phyloP scores from a whole-genome alignment of 2,888 invertebrate genomes.

The Coenonympha arcania region DNA sequence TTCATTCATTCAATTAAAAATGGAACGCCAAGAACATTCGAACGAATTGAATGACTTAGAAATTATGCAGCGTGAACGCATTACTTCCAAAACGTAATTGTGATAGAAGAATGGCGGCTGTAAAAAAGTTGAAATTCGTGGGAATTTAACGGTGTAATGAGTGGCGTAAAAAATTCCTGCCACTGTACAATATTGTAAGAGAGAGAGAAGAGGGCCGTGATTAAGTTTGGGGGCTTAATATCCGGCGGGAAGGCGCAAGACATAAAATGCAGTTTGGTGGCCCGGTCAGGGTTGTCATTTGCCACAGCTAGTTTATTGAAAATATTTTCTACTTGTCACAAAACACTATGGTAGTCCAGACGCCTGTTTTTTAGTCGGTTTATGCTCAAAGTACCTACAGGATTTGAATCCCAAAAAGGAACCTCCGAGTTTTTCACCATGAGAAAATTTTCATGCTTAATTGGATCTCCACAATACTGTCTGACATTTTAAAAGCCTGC shows the following conservation, averaged over 20 bases:
- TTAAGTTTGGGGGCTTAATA: slow-evolving; percentile 65
- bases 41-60: slow-evolving; percentile 38
- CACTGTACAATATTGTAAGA: slow-evolving; percentile 57
- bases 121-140: slow-evolving; percentile 57
- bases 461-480: too few relatives aligned
- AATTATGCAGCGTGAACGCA: slow-evolving; percentile 72
- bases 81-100: slow-evolving; percentile 62
- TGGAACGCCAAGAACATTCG: slow-evolving; percentile 32
- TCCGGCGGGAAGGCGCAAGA: slow-evolving; percentile 65
- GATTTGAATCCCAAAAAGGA: too few relatives aligned
- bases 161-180: slow-evolving; percentile 51
- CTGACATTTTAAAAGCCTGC: too few relatives aligned
- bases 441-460: too few relatives aligned
- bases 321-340: not conserved
- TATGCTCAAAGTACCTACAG: too few relatives aligned
- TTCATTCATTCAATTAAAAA: slow-evolving; percentile 54
- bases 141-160: slow-evolving; percentile 66
- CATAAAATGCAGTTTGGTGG: slow-evolving; percentile 52
- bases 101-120: slow-evolving; percentile 43
- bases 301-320: not conserved
- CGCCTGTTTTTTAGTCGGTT: too few relatives aligned
- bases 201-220: slow-evolving; percentile 61
- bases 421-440: too few relatives aligned
- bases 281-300: slow-evolving; percentile 25
- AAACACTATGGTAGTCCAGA: too few relatives aligned